Conservation (phyloP, 2,888 invertebrate genomes). For the Lamproptera curius region DNA sequence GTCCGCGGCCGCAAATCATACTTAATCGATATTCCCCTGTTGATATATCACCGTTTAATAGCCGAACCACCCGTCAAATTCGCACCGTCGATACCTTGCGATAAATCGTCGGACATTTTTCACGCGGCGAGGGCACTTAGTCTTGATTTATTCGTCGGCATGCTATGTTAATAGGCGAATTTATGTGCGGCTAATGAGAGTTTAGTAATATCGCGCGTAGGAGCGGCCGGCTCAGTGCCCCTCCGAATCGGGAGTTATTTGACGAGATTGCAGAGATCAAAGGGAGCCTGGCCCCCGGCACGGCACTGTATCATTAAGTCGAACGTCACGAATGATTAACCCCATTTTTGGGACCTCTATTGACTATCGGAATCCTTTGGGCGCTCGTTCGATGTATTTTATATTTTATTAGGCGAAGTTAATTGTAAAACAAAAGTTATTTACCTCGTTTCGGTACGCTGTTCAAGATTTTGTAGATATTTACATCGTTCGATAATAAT, state of each 20-base stretch:
- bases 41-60: background rate
- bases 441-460: too few relatives aligned
- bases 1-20: background rate
- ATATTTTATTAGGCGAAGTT: too few relatives aligned
- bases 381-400: too few relatives aligned
- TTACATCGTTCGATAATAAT: too few relatives aligned
- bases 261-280: constrained; percentile 11
- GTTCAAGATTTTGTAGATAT: too few relatives aligned
- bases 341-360: background rate
- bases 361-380: background rate
- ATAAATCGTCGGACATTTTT: constrained; percentile 9
- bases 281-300: background rate
- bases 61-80: background rate
- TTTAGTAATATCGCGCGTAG: constrained; percentile 13
- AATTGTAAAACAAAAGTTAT: too few relatives aligned
- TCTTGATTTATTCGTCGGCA: constrained; percentile 14
- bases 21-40: background rate
- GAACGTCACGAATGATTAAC: constrained; percentile 1
- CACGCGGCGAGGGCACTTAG: constrained; percentile 6
- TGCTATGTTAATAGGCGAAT: constrained; percentile 15
- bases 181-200: constrained; percentile 15
- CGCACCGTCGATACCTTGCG: constrained; percentile 12
- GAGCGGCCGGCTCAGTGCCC: constrained; percentile 8
- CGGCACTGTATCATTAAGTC: constrained; percentile 4
- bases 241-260: constrained; percentile 12